Percentiles rank a stretch among this genome's conserved stretches.
phyloP scores from a whole-genome alignment of 2,797 vertebrate species.

The Smutsia gigantea region DNA sequence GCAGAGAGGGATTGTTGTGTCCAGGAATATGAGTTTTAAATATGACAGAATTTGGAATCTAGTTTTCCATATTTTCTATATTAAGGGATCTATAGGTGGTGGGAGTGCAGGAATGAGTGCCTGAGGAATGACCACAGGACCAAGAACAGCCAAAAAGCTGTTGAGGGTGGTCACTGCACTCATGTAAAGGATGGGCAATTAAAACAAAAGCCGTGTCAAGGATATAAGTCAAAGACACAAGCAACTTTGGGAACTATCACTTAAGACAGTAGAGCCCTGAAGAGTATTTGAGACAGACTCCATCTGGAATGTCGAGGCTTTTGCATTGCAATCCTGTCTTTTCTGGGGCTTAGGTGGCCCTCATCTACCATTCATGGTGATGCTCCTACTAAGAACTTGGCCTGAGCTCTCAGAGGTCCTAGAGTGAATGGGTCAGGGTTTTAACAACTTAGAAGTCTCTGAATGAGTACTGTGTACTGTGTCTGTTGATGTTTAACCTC shows the following conservation, averaged over 20 bases:
- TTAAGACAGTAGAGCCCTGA: neutral
- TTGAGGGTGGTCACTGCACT: neutral
- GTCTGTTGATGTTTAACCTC: neutral
- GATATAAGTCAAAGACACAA: neutral
- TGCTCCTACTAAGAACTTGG: neutral
- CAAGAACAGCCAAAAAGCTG: neutral
- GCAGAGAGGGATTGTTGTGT: neutral
- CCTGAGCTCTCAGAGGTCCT: neutral
- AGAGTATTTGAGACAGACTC: neutral
- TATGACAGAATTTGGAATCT: neutral
- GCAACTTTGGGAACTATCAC: neutral
- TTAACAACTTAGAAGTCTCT: neutral
- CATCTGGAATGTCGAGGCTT: neutral
- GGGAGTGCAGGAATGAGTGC: neutral
- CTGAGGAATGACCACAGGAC: neutral
- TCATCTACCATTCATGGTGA: neutral
- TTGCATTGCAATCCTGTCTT: neutral
- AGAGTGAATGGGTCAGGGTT: neutral
- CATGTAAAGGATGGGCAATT: neutral
- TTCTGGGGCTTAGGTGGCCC: neutral
- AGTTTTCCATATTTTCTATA: neutral
- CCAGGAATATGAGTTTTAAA: neutral
- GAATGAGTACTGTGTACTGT: neutral
- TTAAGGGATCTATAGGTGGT: neutral
- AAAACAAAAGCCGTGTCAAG: neutral